These are phyloP conservation scores for Branchipolynoe longqiensis DNA, from an alignment of 2,888 invertebrate genomes.

Conservation along the genomic window DNA sequence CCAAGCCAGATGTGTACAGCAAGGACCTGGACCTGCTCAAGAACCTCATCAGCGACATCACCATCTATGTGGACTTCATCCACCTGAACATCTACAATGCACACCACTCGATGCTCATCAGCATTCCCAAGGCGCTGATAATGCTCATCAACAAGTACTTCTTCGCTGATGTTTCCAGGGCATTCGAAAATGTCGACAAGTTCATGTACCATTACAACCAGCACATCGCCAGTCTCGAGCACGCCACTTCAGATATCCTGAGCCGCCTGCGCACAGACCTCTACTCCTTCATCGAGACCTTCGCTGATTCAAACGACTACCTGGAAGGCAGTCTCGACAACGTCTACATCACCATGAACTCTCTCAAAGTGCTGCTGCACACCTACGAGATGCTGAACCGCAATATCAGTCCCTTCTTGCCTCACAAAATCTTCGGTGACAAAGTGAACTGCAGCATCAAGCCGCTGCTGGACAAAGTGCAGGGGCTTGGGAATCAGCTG, in stretches of 20 bases:
- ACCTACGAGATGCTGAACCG: no score
- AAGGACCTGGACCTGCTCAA: not conserved
- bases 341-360: not conserved
- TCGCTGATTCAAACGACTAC: not conserved
- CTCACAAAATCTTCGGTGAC: not conserved
- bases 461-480: not conserved
- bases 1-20: not conserved
- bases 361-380: not conserved
- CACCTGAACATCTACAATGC: not conserved
- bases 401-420: not conserved
- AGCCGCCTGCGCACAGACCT: not conserved
- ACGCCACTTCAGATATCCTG: not conserved
- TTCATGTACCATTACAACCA: not conserved
- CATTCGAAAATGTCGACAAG: not conserved
- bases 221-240: not conserved
- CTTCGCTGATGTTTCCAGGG: not conserved
- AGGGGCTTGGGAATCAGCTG: no score
- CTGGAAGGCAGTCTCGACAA: not conserved
- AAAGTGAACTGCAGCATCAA: not conserved
- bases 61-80: not conserved
- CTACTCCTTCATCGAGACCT: not conserved
- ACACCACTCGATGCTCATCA: not conserved
- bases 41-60: not conserved
- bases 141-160: not conserved
- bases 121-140: constrained; percentile 7